Base-by-base conservation (phyloP, 92 coral and sea anemone genomes). In the Palythoa grandis region DNA sequence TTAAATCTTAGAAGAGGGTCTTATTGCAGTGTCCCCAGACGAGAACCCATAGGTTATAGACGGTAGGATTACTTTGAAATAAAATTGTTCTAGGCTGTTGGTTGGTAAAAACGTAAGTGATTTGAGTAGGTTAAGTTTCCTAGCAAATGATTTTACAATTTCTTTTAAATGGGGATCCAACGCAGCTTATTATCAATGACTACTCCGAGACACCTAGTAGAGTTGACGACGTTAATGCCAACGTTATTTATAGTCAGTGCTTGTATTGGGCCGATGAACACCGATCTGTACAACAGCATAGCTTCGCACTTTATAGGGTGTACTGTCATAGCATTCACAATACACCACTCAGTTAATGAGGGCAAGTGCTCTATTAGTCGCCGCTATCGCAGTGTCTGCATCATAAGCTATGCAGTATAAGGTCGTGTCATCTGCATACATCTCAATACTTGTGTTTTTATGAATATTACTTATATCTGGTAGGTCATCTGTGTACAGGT, bases 1-100 rank as follows among this genome's bases (percentile, higher is more conserved):
- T n/a, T n/a, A n/a, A n/a, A n/a, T n/a, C n/a, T n/a, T n/a, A n/a
- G n/a, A n/a, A n/a, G n/a, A n/a, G n/a, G n/a, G n/a, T n/a, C n/a
- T n/a, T n/a, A n/a, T n/a, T n/a, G n/a, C n/a, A n/a, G n/a, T n/a
- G n/a, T n/a, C n/a, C n/a, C n/a, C n/a, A n/a, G n/a, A n/a, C n/a
- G n/a, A n/a, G n/a, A n/a, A n/a, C n/a, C n/a, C n/a, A n/a, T n/a
- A n/a, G n/a, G n/a, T n/a, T n/a, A n/a, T n/a, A n/a, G n/a, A n/a
- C n/a, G n/a, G n/a, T n/a, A 77, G 74, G 19, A 91, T 88, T n/a
- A 88, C 91, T 72, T 83, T 88, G 80, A 83, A 84, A 58, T 91
- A 91, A 83, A 90, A 82, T 50, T 54, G 87, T 52, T 53, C 87
- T 22, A 83, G 88, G 52, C 48, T 83, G 23, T 5, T 76, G 29